phyloP scores from a whole-genome alignment of 2,797 vertebrate genomes.

The Betta splendens region DNA sequence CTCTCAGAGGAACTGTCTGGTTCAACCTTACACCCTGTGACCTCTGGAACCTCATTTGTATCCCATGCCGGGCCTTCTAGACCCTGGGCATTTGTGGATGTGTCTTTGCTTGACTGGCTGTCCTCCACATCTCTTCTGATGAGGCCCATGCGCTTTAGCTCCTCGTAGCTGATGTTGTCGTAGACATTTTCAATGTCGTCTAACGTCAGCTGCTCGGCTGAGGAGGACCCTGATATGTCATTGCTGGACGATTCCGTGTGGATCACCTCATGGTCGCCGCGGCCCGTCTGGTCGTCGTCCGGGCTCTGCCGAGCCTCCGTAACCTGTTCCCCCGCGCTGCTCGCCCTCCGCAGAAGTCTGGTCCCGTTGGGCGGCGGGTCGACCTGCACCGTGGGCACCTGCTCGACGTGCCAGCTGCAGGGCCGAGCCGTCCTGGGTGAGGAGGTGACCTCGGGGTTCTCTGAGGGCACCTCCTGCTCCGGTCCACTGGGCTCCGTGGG shows the following conservation, averaged over 20 bases:
- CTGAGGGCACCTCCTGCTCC: constrained; percentile 69
- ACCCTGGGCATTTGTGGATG: constrained; percentile 17
- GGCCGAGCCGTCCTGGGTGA: constrained; percentile 83
- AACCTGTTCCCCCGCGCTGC: constrained; percentile 91
- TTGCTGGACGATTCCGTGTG: constrained; percentile 80
- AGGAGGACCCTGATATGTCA: constrained; percentile 84
- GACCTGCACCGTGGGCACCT: constrained; percentile 73
- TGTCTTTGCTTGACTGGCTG: constrained; percentile 48
- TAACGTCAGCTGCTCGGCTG: constrained; percentile 88
- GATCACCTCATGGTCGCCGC: constrained; percentile 68
- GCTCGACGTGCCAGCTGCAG: constrained; percentile 94
- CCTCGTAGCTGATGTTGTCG: constrained; percentile 96
- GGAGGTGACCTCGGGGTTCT: constrained; percentile 73
- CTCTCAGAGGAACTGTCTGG: constrained; percentile 68
- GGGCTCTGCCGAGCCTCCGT: constrained; percentile 63
- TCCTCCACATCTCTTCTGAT: constrained; percentile 82
- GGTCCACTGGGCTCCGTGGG: constrained; percentile 82
- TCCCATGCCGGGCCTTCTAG: constrained; percentile 36
- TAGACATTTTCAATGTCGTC: constrained; percentile 96
- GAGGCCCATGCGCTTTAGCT: constrained; percentile 92
- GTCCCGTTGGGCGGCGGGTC: constrained; percentile 70
- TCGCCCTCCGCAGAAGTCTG: constrained; percentile 88
- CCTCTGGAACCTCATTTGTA: constrained; percentile 38
- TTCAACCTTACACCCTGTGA: constrained; percentile 69
- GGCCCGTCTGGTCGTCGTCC: constrained; percentile 38